Evolutionary conservation across 2,888 invertebrate genomes (phyloP), one percentile per base, ranked within the genome.

Genomic region (Chelonus formosanus): DNA sequence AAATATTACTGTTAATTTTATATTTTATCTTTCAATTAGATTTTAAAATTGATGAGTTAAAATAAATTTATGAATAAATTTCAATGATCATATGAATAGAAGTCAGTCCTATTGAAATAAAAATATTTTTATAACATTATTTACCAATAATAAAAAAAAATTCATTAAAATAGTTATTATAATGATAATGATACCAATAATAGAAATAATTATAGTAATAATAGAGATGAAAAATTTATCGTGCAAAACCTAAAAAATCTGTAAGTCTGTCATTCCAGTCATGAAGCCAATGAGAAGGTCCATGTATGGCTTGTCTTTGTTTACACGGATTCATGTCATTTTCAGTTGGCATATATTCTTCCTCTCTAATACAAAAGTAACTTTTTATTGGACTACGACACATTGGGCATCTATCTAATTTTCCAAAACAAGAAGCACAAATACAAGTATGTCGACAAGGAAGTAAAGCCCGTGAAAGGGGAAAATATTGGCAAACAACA

Each of bases 391-490:
- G 90, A 74, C 92, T 91, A 67, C 95, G 88, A 85, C 95, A 95
- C 87, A 95, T 93, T 31, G 95, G 95, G 81, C 95, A 95, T 74
- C 92, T 89, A 81, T 93, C 92, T 72, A 95, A 85, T 81, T 92
- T 92, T 54, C 90, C 89, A 78, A 94, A 91, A 80, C 95, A 95
- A 54, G 90, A 87, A 34, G 91, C 90, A 83, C 95, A 95, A 45
- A 94, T 90, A 76, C 95, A 95, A 3, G 94, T 93, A 85, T 95
- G 95, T 20, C 89, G 87, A 86, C 95, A 95, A 0, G 95, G 95
- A 77, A 95, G 86, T 64, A 95, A 85, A 45, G 93, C 95, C 71
- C 93, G 87, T 0, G 92, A 92, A 61, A 94, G 86, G 31, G 91
- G 91, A 78, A 89, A 90, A 75, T 89, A 89, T 77, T 94, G 92